These are phyloP conservation scores for Latrodectus geometricus DNA, from an alignment of 1,140 invertebrate genomes.

Conservation along the genomic window DNA sequence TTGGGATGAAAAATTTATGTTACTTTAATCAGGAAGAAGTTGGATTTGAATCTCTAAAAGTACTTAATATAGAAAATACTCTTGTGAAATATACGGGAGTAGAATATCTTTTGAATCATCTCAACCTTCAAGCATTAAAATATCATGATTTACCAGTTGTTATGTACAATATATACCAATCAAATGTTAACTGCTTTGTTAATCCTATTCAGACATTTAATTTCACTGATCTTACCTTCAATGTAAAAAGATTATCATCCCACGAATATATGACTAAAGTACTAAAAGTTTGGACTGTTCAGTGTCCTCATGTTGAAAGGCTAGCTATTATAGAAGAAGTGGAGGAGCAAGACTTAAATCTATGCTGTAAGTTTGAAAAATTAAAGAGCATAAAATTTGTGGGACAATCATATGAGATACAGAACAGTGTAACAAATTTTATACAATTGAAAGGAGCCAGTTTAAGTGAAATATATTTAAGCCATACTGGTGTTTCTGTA, in stretches of 20 bases:
- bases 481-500: background rate
- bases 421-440: background rate
- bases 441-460: background rate
- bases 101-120: background rate
- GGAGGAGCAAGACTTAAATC: background rate
- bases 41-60: background rate
- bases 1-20: background rate
- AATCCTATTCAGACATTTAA: background rate
- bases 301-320: slow-evolving; percentile 8
- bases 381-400: background rate
- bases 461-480: background rate
- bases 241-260: background rate
- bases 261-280: background rate
- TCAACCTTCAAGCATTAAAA: background rate
- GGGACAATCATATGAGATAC: background rate
- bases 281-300: background rate
- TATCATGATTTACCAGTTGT: background rate
- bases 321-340: background rate
- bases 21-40: background rate
- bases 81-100: background rate
- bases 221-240: background rate
- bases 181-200: background rate
- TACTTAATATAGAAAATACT: slow-evolving; percentile 2
- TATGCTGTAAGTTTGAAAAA: background rate
- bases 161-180: background rate